Evolutionary conservation across 2,113 vertebrate species (phyloP).

Genomic region (Orientallactaga bullata): DNA sequence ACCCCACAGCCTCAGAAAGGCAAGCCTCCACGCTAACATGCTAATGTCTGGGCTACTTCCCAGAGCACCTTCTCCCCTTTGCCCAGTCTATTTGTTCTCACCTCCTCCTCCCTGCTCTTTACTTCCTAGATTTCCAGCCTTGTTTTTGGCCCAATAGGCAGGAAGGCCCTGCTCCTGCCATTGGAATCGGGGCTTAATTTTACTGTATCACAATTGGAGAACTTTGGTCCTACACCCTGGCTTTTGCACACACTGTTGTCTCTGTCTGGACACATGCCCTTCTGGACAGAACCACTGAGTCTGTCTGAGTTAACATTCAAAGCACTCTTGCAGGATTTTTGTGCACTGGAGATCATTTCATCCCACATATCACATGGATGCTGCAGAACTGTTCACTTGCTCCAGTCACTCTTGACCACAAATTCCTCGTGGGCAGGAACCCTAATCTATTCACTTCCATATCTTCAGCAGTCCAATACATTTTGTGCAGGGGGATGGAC

Average conservation of each 20-base stretch:
- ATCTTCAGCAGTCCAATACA: not conserved
- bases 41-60: not conserved
- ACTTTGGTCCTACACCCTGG: fast-evolving
- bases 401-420: not conserved
- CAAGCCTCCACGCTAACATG: not conserved
- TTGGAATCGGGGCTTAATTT: slow-evolving; percentile 3
- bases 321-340: not conserved
- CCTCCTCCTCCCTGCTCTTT: not conserved
- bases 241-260: not conserved
- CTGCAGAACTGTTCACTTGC: not conserved
- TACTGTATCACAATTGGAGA: not conserved
- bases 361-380: not conserved
- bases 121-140: not conserved
- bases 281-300: not conserved
- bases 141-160: not conserved
- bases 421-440: not conserved
- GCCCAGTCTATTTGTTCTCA: not conserved
- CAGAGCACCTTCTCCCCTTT: not conserved
- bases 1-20: not conserved
- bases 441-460: not conserved
- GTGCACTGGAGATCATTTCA: not conserved
- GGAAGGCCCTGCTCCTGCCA: not conserved
- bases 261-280: not conserved
- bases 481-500: too few species aligned
- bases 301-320: not conserved